These are phyloP conservation scores for Eristalinus sepulchralis DNA, from an alignment of 2,888 invertebrate species.

Conservation along the genomic window DNA sequence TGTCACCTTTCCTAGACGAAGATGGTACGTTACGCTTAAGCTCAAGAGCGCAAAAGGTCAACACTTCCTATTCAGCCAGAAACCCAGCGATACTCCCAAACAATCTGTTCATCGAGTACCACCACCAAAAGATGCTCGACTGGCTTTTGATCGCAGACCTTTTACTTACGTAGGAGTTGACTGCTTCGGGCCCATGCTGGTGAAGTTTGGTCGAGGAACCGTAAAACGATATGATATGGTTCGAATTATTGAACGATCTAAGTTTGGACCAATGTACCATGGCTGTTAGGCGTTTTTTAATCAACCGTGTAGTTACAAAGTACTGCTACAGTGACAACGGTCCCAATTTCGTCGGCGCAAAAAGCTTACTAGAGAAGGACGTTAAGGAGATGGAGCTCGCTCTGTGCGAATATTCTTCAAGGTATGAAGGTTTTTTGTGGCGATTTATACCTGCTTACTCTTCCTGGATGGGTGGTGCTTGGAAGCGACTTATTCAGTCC, in stretches of 20 bases:
- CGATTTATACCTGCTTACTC: conserved; percentile 33
- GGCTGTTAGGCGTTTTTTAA: too few relatives aligned
- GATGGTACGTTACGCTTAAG: neutral
- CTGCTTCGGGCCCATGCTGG: neutral
- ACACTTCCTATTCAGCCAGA: neutral
- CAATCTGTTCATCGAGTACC: too few relatives aligned
- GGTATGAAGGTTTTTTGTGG: conserved; percentile 24
- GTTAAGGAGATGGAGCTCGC: neutral
- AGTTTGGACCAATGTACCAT: neutral
- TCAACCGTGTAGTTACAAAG: conserved; percentile 4
- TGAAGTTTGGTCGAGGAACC: neutral
- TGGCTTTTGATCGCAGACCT: neutral
- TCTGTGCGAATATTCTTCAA: neutral
- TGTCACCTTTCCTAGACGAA: conserved; percentile 21
- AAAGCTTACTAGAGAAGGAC: conserved; percentile 14
- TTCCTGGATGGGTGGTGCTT: conserved; percentile 20
- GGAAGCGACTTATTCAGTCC: conserved; percentile 11
- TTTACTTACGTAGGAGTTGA: neutral
- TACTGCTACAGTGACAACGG: conserved; percentile 19
- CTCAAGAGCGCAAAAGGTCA: neutral
- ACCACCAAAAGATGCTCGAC: neutral
- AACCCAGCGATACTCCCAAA: neutral
- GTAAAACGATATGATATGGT: neutral
- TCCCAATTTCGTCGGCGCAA: conserved; percentile 3
- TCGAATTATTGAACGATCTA: conserved; percentile 1